Conservation (phyloP, 2,888 invertebrate species). For the Theristus sp. region DNA sequence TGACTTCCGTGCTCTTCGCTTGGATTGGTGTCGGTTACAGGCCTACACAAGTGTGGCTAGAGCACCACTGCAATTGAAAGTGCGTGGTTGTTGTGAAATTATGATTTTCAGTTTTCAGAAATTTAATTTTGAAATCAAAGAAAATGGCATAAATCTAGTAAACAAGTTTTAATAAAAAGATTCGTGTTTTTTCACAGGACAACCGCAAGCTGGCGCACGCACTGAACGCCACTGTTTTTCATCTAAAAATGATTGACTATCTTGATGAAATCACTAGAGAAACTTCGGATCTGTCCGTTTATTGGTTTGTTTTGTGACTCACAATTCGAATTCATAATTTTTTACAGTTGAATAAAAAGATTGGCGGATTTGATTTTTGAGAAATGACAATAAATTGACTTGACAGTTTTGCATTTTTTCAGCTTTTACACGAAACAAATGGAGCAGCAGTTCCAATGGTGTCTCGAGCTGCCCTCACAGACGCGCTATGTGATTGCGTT, state of each 20-base stretch:
- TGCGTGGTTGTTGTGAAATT: too few species aligned
- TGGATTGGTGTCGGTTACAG: constrained; percentile 94
- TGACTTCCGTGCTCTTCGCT: constrained; percentile 77
- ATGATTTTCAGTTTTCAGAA: too few species aligned
- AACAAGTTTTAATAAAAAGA: too few species aligned
- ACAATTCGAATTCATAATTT: not conserved
- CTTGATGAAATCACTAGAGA: constrained; percentile 89
- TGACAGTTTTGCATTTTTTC: not conserved
- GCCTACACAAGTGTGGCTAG: constrained; percentile 72
- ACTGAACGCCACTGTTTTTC: constrained; percentile 85
- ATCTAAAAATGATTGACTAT: constrained; percentile 92
- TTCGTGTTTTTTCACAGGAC: too few species aligned
- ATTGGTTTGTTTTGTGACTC: constrained; percentile 44
- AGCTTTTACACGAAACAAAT: constrained; percentile 20
- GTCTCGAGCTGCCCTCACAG: constrained; percentile 91
- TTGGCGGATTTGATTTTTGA: too few species aligned
- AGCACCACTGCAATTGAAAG: constrained; percentile 47
- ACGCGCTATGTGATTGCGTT: constrained; percentile 90
- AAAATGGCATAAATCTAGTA: too few species aligned
- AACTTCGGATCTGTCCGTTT: constrained; percentile 86
- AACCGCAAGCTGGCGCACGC: constrained; percentile 68
- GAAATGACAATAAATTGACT: too few species aligned
- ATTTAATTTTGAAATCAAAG: too few species aligned
- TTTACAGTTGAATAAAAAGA: too few species aligned
- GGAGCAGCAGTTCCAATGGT: constrained; percentile 84